These are phyloP conservation scores for Nomada hirtipes DNA, from an alignment of 2,888 invertebrate genomes.

Conservation along the genomic window DNA sequence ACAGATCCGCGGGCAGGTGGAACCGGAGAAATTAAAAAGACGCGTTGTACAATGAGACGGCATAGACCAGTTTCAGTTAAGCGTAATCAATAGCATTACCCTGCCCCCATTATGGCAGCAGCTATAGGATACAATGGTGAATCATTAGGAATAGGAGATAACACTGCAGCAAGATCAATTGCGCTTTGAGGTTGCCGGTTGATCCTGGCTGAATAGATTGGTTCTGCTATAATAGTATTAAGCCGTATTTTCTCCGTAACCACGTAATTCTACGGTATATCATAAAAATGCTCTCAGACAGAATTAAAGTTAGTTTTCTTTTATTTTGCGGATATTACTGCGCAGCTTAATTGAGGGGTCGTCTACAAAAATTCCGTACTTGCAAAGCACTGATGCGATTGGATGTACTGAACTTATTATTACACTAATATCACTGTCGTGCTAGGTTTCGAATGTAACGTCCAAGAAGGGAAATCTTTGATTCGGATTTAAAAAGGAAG, in stretches of 20 bases:
- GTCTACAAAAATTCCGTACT: neutral
- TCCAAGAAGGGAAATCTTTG: too few species aligned
- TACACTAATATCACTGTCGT: too few species aligned
- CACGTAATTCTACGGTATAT: slow-evolving; percentile 45
- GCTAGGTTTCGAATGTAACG: too few species aligned
- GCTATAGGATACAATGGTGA: slow-evolving; percentile 67
- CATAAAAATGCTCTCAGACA: slow-evolving; percentile 32
- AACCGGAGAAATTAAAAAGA: slow-evolving; percentile 25
- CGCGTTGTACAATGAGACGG: slow-evolving; percentile 21
- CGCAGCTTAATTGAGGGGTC: neutral
- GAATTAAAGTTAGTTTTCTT: neutral
- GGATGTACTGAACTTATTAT: neutral
- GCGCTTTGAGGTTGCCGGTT: slow-evolving; percentile 65
- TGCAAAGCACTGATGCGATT: neutral
- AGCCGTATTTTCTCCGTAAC: slow-evolving; percentile 58
- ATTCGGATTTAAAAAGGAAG: too few species aligned
- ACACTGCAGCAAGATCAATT: slow-evolving; percentile 71
- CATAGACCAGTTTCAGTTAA: slow-evolving; percentile 64
- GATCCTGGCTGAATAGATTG: slow-evolving; percentile 60
- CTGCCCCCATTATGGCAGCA: slow-evolving; percentile 61
- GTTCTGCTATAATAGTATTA: slow-evolving; percentile 64
- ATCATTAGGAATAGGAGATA: slow-evolving; percentile 73
- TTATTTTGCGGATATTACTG: neutral
- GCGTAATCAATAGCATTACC: slow-evolving; percentile 71
- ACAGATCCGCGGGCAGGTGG: neutral